Evolutionary conservation across 2,797 vertebrate species (phyloP).

Genomic region (Okamejei kenojei): DNA sequence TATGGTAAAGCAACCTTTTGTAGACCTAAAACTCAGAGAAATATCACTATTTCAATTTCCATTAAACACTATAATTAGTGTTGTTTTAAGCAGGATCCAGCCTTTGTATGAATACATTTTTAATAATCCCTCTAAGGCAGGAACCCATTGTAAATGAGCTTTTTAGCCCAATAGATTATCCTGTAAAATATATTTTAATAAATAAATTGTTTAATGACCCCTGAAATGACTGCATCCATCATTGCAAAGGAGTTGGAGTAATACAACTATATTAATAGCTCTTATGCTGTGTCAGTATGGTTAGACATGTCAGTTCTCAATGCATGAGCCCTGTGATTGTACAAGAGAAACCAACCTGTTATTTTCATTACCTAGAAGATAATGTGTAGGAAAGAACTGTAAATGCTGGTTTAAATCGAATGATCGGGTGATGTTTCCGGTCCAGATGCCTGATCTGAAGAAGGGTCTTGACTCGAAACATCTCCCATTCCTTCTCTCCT

Average conservation of each 20-base stretch:
- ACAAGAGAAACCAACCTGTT: not conserved
- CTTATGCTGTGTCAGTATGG: not conserved
- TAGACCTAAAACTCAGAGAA: not conserved
- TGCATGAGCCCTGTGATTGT: not conserved
- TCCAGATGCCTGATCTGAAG: too few species aligned
- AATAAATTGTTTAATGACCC: not conserved
- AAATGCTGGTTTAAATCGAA: too few species aligned
- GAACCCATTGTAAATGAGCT: not conserved
- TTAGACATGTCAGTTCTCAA: not conserved
- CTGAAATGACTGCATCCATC: not conserved
- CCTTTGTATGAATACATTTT: not conserved
- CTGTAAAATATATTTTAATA: constrained; percentile 17
- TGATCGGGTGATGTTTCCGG: too few species aligned
- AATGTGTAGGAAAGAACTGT: too few species aligned
- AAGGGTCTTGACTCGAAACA: too few species aligned
- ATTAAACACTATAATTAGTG: not conserved
- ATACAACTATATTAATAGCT: not conserved
- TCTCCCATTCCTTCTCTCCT: too few species aligned
- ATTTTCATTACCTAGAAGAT: not conserved
- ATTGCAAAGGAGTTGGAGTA: not conserved
- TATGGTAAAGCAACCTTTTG: not conserved
- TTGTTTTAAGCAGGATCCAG: not conserved
- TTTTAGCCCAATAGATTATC: not conserved
- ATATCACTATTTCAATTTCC: not conserved
- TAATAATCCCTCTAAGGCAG: not conserved